Base-by-base conservation (phyloP, 2,113 vertebrate species). In the Thryonomys swinderianus region DNA sequence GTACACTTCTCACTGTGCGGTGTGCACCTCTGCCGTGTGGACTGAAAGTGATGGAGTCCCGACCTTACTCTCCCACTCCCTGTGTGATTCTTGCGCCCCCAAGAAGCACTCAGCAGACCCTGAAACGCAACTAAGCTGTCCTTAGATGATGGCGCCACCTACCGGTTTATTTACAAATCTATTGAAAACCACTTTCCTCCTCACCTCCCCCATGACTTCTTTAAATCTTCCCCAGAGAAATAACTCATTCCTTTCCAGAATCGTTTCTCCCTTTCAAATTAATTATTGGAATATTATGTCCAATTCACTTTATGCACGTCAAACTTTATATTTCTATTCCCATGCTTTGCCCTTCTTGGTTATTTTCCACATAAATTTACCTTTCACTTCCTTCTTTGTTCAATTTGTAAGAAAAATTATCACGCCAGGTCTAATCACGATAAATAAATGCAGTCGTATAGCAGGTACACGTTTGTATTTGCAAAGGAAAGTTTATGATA, bases 91-190 rank as follows among this genome's bases (percentile, higher is more conserved):
- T 80, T 74, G 32, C 67, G 61, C 74, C 34, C 86, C 82, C 12
- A 95, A 64, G 57, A 94, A 79, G 9, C 76, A 55, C 78, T 84
- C 30, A 25, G 17, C 34, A 80, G 57, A 48, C 14, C 53, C 80
- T 30, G 7, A 45, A 83, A 90, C 95, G 94, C 95, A 97, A 96
- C 96, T 95, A 94, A 96, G 93, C 90, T 97, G 95, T 95, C 90
- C 87, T 95, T 92, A 95, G 62, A 96, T 92, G 76, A 91, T 94
- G 78, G 95, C 18, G 67, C 97, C 96, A 96, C 85, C 97, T 96
- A 69, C 88, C 88, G 96, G 88, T 37, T 78, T 3, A 4, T 14
- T 53, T 57, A 73, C 34, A 83, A 76, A 96, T 51, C 45, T 73
- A 20, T 73, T 42, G 40, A 51, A 88, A 40, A 59, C 42, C 42